Conservation (phyloP, 2,797 vertebrate species). For the Dromococcyx pavoninus region DNA sequence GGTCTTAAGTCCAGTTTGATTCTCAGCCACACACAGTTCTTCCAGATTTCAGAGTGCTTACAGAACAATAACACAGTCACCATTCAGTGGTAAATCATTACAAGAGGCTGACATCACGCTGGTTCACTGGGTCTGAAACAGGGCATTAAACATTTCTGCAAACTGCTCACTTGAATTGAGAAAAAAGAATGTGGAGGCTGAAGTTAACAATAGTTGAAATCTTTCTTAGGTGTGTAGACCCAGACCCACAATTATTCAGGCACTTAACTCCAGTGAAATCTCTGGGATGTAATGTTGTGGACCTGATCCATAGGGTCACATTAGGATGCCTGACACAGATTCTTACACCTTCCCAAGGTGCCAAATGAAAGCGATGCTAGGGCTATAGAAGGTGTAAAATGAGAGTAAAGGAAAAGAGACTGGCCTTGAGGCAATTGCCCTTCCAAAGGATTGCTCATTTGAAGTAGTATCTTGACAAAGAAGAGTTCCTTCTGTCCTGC, state of each 20-base stretch:
- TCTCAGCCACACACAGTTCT: background rate
- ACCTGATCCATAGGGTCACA: background rate
- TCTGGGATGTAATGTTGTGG: background rate
- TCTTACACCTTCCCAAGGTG: background rate
- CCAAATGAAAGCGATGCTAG: background rate
- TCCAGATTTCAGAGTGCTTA: background rate
- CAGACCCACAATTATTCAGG: background rate
- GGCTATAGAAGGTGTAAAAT: background rate
- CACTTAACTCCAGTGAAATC: background rate
- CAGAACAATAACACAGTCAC: background rate
- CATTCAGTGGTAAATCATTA: background rate
- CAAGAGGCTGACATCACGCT: background rate
- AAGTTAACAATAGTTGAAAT: background rate
- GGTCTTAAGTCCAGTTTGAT: background rate
- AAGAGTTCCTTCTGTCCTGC: background rate
- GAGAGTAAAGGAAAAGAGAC: background rate
- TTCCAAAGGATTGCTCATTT: background rate
- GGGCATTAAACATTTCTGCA: background rate
- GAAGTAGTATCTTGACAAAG: background rate
- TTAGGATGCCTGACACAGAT: background rate
- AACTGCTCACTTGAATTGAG: background rate
- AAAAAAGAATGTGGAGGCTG: background rate
- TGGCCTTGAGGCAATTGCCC: background rate
- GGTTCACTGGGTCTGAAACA: background rate
- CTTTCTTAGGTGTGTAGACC: background rate